Conservation (phyloP, 2,888 invertebrate species). For the Pseudococcus viburni region DNA sequence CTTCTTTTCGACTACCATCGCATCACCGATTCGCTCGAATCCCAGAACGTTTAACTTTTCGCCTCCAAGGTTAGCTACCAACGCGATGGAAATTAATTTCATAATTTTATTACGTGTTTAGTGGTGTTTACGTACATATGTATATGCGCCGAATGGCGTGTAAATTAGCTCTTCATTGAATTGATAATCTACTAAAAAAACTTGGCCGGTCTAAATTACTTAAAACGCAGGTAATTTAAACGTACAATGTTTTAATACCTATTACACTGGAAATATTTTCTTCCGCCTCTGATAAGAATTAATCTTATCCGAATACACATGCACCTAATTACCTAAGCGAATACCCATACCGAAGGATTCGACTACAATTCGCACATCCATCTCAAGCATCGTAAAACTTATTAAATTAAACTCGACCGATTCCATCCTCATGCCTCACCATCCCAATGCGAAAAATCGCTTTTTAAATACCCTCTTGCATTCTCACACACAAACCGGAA, state of each 20-base stretch:
- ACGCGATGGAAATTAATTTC: not conserved
- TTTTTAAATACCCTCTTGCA: not conserved
- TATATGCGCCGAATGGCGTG: not conserved
- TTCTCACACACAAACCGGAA: not conserved
- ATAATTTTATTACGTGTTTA: conserved; percentile 25
- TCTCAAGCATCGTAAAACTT: not conserved
- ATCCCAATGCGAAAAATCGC: not conserved
- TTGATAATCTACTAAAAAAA: not conserved
- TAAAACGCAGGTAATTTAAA: conserved; percentile 5
- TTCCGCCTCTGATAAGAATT: not conserved
- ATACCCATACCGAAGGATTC: not conserved
- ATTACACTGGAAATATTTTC: not conserved
- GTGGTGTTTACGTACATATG: not conserved
- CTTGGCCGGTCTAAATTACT: not conserved
- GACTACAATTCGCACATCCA: not conserved
- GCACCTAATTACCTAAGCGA: not conserved
- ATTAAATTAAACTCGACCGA: not conserved
- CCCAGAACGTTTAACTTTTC: not conserved
- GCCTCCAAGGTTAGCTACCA: not conserved
- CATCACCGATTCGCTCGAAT: not conserved
- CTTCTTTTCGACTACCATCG: no score
- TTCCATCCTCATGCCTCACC: not conserved
- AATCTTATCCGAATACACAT: not conserved
- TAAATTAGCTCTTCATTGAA: conserved; percentile 1
- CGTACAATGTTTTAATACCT: not conserved